Conservation (phyloP, 2,888 invertebrate genomes). For the Rhimphoctona megacephalus region DNA sequence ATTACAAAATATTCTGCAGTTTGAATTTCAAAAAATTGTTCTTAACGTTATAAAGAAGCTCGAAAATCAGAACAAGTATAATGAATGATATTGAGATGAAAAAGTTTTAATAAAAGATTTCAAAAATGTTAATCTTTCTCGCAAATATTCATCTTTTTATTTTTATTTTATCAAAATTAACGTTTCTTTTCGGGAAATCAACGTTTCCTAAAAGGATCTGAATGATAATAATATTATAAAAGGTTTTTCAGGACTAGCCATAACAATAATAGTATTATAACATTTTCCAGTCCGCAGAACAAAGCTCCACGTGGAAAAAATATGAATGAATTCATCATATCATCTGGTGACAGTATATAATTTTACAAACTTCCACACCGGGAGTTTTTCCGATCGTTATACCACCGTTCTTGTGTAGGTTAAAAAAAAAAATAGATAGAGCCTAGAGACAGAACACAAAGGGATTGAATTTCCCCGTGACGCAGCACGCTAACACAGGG, state of each 20-base stretch:
- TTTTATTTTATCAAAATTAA: neutral
- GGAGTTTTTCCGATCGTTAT: conserved; percentile 49
- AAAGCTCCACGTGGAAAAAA: neutral
- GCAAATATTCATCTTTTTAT: too few species aligned
- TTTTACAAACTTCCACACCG: conserved; percentile 43
- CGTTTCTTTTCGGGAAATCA: too few species aligned
- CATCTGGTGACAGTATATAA: conserved; percentile 26
- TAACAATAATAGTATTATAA: neutral
- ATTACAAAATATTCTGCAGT: too few species aligned
- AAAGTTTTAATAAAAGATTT: neutral
- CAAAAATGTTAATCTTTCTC: too few species aligned
- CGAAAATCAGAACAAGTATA: neutral
- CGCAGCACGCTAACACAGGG: conserved; percentile 35
- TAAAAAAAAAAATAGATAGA: conserved; percentile 1
- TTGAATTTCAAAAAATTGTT: neutral
- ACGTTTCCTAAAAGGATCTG: neutral
- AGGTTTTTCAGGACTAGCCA: neutral
- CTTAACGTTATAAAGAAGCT: neutral
- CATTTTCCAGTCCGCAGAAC: neutral
- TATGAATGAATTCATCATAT: neutral
- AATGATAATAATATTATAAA: neutral
- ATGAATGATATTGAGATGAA: neutral
- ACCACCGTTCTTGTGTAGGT: conserved; percentile 9
- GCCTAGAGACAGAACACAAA: conserved; percentile 11
- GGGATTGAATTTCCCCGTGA: conserved; percentile 54